Evolutionary conservation across 2,113 vertebrate species (phyloP).

Genomic region (Lucifuga dentata): DNA sequence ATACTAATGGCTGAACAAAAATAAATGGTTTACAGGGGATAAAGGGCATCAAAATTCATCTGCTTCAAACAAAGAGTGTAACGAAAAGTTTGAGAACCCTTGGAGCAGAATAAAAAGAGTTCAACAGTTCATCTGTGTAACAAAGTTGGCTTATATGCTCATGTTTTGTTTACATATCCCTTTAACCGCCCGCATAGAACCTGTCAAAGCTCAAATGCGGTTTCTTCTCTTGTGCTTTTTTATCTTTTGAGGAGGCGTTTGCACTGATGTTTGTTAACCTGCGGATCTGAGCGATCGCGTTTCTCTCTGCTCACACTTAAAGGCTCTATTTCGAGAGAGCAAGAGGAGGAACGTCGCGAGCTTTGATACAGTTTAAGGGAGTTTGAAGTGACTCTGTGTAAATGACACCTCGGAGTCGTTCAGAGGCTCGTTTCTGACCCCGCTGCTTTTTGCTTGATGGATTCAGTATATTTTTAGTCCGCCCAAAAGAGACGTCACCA

Average conservation of each 20-base stretch:
- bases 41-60: too few relatives aligned
- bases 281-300: neutral
- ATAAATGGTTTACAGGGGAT: too few relatives aligned
- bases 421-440: slow-evolving; percentile 12
- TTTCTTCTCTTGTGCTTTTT: neutral
- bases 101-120: too few relatives aligned
- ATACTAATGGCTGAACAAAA: too few relatives aligned
- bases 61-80: too few relatives aligned
- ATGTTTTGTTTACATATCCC: too few relatives aligned
- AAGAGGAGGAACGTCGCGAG: slow-evolving; percentile 4
- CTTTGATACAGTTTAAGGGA: slow-evolving; percentile 31
- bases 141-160: too few relatives aligned
- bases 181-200: slow-evolving; percentile 1
- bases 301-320: slow-evolving; percentile 20
- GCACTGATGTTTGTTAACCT: slow-evolving; percentile 17
- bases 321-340: neutral
- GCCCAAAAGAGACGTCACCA: slow-evolving; percentile 36
- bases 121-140: too few relatives aligned
- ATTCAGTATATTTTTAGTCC: slow-evolving; percentile 61
- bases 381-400: slow-evolving; percentile 28
- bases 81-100: too few relatives aligned
- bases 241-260: neutral
- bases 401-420: slow-evolving; percentile 50
- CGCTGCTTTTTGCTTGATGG: slow-evolving; percentile 48
- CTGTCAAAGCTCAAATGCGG: slow-evolving; percentile 10